Percentiles rank a stretch among this genome's conserved stretches.
phyloP scores from a whole-genome alignment of 1,140 invertebrate species.

The Ceratina australensis region DNA sequence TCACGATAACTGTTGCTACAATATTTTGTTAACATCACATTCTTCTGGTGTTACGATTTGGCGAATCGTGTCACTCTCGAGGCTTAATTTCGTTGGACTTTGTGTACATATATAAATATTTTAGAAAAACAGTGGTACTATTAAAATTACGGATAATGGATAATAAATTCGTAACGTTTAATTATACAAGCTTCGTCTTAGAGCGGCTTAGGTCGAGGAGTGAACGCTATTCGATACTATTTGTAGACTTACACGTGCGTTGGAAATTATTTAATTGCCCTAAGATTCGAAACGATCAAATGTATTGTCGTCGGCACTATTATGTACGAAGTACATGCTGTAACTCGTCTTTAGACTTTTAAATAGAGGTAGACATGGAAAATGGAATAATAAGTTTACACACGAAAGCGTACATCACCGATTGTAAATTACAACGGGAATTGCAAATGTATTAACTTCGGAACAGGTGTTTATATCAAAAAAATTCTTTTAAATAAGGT shows the following conservation, averaged over 20 bases:
- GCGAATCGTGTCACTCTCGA: background rate
- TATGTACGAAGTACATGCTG: background rate
- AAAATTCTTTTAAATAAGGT: background rate
- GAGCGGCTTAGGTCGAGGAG: background rate
- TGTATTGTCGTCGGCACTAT: background rate
- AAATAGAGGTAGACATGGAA: constrained; percentile 1
- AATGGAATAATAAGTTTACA: background rate
- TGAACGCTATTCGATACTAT: background rate
- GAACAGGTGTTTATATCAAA: constrained; percentile 11
- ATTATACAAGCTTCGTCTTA: constrained; percentile 16
- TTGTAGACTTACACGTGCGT: background rate
- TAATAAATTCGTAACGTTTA: constrained; percentile 36
- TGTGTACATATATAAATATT: constrained; percentile 5
- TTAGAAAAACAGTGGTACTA: constrained; percentile 42
- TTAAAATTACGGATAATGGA: constrained; percentile 21
- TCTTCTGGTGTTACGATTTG: no score
- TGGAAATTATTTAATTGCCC: background rate
- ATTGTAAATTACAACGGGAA: constrained; percentile 21
- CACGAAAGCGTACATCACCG: background rate
- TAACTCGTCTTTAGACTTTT: background rate
- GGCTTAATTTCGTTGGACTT: background rate
- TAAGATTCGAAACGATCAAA: background rate
- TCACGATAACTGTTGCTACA: background rate
- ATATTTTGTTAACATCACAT: no score
- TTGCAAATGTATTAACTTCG: background rate